These are phyloP conservation scores for Columba livia DNA, from an alignment of 2,113 vertebrate genomes.

Conservation along the genomic window DNA sequence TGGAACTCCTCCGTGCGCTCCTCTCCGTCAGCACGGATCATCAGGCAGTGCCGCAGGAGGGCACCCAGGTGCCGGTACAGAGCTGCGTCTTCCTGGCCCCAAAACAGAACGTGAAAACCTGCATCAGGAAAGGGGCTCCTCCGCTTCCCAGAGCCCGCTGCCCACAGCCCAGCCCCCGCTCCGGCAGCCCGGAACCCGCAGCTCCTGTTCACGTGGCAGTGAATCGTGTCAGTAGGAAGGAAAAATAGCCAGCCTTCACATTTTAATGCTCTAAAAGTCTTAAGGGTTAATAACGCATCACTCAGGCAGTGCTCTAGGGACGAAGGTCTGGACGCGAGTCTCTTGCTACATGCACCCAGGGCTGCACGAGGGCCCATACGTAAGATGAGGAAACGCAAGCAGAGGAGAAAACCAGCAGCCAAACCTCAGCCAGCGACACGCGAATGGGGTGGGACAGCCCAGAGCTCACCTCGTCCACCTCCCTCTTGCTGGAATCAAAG, in stretches of 20 bases:
- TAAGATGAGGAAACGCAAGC: rapidly evolving
- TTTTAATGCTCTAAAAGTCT: neutral
- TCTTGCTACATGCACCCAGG: rapidly evolving
- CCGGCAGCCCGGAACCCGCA: neutral
- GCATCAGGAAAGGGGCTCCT: neutral
- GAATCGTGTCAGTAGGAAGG: neutral
- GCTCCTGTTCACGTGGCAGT: neutral
- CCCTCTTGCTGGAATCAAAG: slow-evolving; percentile 81
- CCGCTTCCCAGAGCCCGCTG: neutral
- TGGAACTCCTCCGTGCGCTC: slow-evolving; percentile 90
- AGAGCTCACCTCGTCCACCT: slow-evolving; percentile 86
- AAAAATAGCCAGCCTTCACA: neutral
- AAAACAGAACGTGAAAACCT: neutral
- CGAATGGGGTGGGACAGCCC: rapidly evolving
- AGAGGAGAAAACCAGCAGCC: neutral
- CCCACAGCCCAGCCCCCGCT: neutral
- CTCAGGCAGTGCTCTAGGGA: neutral
- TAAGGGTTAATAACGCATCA: neutral
- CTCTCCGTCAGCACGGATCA: slow-evolving; percentile 84
- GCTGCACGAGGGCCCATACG: rapidly evolving
- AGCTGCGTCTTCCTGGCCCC: slow-evolving; percentile 86
- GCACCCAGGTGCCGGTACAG: slow-evolving; percentile 86
- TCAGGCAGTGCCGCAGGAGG: slow-evolving; percentile 88
- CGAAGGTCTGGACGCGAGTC: neutral
- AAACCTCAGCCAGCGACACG: rapidly evolving